Conservation (phyloP, 2,113 vertebrate genomes). For the Xiphophorus couchianus region DNA sequence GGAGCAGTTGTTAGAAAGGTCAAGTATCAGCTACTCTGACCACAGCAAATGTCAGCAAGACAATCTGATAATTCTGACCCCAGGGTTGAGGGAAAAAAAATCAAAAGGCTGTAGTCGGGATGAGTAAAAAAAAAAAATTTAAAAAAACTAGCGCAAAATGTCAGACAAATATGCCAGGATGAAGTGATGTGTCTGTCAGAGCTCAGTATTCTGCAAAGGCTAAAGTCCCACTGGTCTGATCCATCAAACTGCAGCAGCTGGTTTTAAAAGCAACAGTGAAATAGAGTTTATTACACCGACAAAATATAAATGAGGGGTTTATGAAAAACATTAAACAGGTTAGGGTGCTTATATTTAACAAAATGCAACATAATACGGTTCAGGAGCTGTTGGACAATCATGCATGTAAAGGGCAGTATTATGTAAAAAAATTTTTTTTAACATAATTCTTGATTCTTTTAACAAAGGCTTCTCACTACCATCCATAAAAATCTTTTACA, state of each 20-base stretch:
- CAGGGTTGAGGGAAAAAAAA: constrained; percentile 21
- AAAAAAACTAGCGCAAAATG: constrained; percentile 53
- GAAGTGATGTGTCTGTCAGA: constrained; percentile 51
- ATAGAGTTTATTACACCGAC: neutral
- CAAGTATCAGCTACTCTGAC: constrained; percentile 63
- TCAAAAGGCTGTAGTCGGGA: constrained; percentile 46
- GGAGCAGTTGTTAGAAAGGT: constrained; percentile 63
- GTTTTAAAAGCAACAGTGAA: constrained; percentile 1
- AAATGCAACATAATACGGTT: too few species aligned
- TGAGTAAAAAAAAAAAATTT: constrained; percentile 35
- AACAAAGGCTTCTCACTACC: too few species aligned
- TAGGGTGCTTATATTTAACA: too few species aligned
- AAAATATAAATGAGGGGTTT: too few species aligned
- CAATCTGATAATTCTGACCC: constrained; percentile 66
- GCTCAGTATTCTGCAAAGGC: constrained; percentile 24
- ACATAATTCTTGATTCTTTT: too few species aligned
- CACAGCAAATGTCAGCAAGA: constrained; percentile 71
- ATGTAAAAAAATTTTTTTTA: too few species aligned
- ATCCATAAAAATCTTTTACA: too few species aligned
- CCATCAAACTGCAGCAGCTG: neutral
- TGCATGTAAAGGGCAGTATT: too few species aligned
- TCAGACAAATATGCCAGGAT: constrained; percentile 56
- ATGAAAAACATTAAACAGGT: too few species aligned
- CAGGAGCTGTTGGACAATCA: too few species aligned
- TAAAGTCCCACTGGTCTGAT: neutral